A percentile compares a stretch with the other conserved stretches of the same genome.
phyloP scores from a whole-genome alignment of 2,797 vertebrate species.

The Limosa lapponica region DNA sequence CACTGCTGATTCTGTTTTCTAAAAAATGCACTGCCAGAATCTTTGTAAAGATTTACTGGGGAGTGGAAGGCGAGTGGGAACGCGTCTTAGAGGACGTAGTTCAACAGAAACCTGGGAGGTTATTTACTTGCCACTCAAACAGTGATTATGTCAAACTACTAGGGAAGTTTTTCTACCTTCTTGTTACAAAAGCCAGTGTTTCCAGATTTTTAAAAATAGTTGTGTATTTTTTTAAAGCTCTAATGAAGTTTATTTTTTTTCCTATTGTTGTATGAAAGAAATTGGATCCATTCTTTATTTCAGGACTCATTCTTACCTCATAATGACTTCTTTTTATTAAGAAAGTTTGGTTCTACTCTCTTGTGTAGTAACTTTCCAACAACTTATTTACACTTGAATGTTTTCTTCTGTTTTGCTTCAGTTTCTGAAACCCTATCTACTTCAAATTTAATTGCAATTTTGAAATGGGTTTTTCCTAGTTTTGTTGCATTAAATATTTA shows the following conservation, averaged over 20 bases:
- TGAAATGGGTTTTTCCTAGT: neutral
- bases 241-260: fast-evolving
- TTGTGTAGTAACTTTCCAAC: neutral
- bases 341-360: neutral
- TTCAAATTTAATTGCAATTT: neutral
- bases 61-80: neutral
- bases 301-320: neutral
- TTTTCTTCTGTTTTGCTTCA: neutral
- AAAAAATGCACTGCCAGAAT: neutral
- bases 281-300: neutral
- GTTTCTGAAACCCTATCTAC: neutral
- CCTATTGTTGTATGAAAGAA: neutral
- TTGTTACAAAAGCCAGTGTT: neutral
- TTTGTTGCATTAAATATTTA: neutral
- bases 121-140: neutral
- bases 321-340: neutral
- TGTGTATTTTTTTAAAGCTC: neutral
- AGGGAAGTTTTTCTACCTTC: neutral
- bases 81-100: neutral
- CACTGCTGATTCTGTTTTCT: neutral
- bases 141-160: neutral
- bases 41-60: neutral
- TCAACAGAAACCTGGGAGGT: neutral
- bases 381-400: neutral
- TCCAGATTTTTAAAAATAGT: neutral